phyloP scores from a whole-genome alignment of 2,113 vertebrate species.

The Capreolus pygargus region DNA sequence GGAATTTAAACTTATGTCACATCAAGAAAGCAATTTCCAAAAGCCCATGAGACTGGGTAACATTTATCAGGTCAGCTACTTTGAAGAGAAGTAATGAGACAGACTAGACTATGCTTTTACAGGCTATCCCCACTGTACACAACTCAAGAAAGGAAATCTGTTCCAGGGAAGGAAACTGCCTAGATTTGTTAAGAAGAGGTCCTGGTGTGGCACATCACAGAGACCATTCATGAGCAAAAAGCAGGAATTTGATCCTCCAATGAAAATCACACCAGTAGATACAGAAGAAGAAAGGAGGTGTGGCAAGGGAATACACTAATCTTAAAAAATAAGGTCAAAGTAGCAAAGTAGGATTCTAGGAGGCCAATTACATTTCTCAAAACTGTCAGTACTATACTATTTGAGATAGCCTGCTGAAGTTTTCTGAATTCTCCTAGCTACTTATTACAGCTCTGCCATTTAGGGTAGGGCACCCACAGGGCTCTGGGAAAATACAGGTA shows the following conservation, averaged over 20 bases:
- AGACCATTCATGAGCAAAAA: background rate
- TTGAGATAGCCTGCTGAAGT: background rate
- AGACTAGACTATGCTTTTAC: background rate
- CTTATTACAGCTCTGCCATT: background rate
- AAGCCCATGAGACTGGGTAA: background rate
- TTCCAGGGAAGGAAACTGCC: background rate
- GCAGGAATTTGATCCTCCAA: background rate
- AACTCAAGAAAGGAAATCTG: background rate
- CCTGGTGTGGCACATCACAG: background rate
- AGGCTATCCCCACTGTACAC: background rate
- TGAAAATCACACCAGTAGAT: background rate
- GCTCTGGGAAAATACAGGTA: background rate
- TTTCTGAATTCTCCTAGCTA: slow-evolving; percentile 2
- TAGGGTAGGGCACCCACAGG: background rate
- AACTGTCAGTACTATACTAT: background rate
- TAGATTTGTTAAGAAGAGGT: background rate
- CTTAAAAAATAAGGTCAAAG: slow-evolving; percentile 41
- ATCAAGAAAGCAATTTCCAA: slow-evolving; percentile 36
- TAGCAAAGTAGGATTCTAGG: background rate
- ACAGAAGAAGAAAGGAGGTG: background rate
- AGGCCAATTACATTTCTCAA: background rate
- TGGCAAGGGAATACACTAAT: background rate
- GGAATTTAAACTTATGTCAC: slow-evolving; percentile 13
- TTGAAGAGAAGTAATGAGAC: background rate
- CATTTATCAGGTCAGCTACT: background rate